Conservation (phyloP, 2,113 vertebrate genomes). For the Smithornis capensis region DNA sequence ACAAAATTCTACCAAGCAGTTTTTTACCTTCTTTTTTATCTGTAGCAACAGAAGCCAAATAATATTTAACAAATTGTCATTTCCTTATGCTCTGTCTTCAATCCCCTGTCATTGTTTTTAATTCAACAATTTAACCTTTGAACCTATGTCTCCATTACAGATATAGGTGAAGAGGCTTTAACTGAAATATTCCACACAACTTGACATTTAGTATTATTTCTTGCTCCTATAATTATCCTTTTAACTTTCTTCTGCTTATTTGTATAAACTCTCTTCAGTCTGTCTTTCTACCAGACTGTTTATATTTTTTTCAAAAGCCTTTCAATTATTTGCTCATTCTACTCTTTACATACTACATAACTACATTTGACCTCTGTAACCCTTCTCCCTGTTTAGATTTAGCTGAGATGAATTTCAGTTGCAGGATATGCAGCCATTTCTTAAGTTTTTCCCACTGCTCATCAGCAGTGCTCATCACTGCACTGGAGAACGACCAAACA, state of each 20-base stretch:
- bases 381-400: conserved; percentile 46
- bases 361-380: conserved; percentile 44
- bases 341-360: conserved; percentile 43
- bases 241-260: conserved; percentile 65
- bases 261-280: conserved; percentile 46
- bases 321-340: conserved; percentile 52
- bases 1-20: neutral
- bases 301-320: conserved; percentile 53
- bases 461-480: neutral
- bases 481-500: neutral
- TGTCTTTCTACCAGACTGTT: conserved; percentile 55
- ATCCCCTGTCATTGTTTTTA: conserved; percentile 16
- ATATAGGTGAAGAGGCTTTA: conserved; percentile 29
- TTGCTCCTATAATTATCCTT: conserved; percentile 51
- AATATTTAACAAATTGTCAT: conserved; percentile 37
- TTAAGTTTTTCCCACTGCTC: neutral
- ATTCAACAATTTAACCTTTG: conserved; percentile 48
- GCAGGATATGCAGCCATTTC: neutral
- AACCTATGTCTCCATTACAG: conserved; percentile 17
- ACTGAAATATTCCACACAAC: conserved; percentile 48
- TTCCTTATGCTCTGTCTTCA: conserved; percentile 36
- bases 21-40: conserved; percentile 28
- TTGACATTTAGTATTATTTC: conserved; percentile 51
- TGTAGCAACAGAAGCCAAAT: conserved; percentile 47
- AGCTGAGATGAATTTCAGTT: conserved; percentile 28